Conservation (phyloP, 2,888 invertebrate genomes). For the Caenorhabditis drosophilae region DNA sequence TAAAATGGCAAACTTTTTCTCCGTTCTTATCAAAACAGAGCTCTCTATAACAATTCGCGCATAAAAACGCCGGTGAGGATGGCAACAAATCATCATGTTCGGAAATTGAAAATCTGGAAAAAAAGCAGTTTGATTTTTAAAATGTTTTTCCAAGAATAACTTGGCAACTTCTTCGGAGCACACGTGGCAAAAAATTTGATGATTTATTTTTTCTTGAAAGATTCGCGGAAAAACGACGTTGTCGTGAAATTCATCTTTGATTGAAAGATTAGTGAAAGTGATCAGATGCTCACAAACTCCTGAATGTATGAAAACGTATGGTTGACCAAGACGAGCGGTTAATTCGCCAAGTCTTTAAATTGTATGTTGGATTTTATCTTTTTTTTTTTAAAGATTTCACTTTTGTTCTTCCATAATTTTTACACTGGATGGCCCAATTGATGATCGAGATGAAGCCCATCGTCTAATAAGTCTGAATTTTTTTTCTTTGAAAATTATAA, state of each 20-base stretch:
- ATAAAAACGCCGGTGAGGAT: conserved; percentile 32
- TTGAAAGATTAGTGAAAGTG: conserved; percentile 79
- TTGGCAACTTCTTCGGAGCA: no score
- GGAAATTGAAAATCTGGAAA: conserved; percentile 41
- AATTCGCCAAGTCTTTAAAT: conserved; percentile 72
- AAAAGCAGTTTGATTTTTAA: neutral
- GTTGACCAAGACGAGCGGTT: conserved; percentile 76
- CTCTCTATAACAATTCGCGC: conserved; percentile 35
- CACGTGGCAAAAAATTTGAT: no score
- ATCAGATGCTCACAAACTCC: conserved; percentile 90
- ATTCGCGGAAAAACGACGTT: no score
- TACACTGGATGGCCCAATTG: conserved; percentile 73
- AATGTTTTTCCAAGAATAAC: no score
- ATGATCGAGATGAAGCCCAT: conserved; percentile 72
- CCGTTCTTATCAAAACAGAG: conserved; percentile 31
- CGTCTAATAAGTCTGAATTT: conserved; percentile 72
- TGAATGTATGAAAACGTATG: conserved; percentile 86
- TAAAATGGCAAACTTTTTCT: conserved; percentile 33
- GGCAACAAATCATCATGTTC: conserved; percentile 33
- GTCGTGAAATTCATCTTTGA: no score
- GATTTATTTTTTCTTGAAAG: no score
- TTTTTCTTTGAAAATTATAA: neutral
- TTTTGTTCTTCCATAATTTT: conserved; percentile 57
- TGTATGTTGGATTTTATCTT: neutral
- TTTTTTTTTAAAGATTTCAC: neutral